Evolutionary conservation across 2,888 invertebrate genomes (phyloP), one percentile per base, ranked within the genome.

Genomic region (Teleogryllus oceanicus): DNA sequence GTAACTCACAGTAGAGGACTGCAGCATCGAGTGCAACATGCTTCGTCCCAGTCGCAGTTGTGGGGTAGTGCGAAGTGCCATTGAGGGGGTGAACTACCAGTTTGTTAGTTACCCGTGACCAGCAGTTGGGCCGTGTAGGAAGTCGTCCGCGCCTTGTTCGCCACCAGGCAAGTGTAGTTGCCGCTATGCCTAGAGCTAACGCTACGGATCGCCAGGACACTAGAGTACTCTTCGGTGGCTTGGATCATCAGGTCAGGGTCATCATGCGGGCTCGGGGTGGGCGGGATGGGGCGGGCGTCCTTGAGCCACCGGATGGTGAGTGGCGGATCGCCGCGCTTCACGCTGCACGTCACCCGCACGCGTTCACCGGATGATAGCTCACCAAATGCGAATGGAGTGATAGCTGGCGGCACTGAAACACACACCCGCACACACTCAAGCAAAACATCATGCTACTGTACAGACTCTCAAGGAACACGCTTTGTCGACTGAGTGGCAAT

Each of bases 71-170:
- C 13, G 62, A 62, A 62, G 62, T 62, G 62, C 62, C 62, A 62
- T 62, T 62, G 62, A 18, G 62, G 62, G 75, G 75, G 11, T 4
- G 20, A 13, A 16, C 74, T 80, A 76, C 11, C 24, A 20, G 24
- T 16, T 74, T 20, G 75, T 74, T 79, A 79, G 88, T 86, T 91
- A 93, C 93, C 93, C 90, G 92, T 91, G 80, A 93, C 93, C 86
- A 90, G 89, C 80, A 93, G 87, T 76, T 92, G 90, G 18, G 90
- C 88, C 51, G 89, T 88, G 83, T 89, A 89, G 83, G 87, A 87
- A 83, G 88, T 87, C 80, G 87, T 87, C 82, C 90, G 90, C 62
- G 91, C 92, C 81, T 85, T 85, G 85, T 92, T 91, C 82, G 86
- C 86, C 37, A 89, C 90, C 82, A 87, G 88, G 84, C 89, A 91